These are phyloP conservation scores for Otus sunia DNA, from an alignment of 2,113 vertebrate genomes.

Conservation along the genomic window DNA sequence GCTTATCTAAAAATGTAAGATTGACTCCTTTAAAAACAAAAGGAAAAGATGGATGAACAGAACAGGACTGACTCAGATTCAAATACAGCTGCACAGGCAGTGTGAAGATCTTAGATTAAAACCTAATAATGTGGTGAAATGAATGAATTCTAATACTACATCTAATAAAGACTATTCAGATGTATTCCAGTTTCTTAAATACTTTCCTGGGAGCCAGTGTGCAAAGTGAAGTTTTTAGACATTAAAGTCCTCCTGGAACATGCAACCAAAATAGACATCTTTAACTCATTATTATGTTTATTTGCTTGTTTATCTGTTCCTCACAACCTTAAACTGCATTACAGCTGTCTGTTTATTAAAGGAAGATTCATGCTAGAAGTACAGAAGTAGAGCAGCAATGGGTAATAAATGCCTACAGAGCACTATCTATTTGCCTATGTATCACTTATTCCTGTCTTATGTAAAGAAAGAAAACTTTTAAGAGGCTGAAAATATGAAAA, in stretches of 20 bases:
- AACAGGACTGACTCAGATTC: not conserved
- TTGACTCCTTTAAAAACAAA: not conserved
- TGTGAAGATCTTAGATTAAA: not conserved
- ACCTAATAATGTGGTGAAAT: not conserved
- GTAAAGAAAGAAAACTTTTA: not conserved
- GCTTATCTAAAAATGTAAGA: not conserved
- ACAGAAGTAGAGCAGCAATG: not conserved
- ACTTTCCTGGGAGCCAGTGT: not conserved
- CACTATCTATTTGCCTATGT: not conserved
- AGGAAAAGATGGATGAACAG: not conserved
- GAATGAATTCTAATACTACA: not conserved
- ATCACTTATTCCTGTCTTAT: not conserved
- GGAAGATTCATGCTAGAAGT: not conserved
- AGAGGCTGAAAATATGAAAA: not conserved
- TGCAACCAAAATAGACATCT: not conserved
- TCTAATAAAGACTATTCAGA: not conserved
- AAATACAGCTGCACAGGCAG: not conserved
- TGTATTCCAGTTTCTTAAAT: not conserved
- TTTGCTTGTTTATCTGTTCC: not conserved
- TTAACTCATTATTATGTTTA: not conserved
- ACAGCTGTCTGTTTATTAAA: not conserved
- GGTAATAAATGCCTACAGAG: not conserved
- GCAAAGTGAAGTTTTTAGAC: not conserved
- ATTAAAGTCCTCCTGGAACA: not conserved
- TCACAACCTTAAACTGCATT: not conserved